Conservation (phyloP, 2,113 vertebrate species). For the Saimiri boliviensis region DNA sequence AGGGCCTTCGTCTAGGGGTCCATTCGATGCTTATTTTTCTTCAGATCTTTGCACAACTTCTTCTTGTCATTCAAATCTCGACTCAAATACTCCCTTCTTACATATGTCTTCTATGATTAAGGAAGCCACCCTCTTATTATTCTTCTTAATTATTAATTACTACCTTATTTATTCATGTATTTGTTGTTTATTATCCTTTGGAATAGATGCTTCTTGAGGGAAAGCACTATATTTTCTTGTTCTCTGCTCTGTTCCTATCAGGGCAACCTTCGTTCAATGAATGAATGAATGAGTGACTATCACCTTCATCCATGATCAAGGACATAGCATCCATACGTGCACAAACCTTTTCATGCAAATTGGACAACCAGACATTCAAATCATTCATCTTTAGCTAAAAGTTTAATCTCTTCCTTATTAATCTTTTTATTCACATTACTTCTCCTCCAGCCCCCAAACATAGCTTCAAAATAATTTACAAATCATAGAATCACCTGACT, state of each 20-base stretch:
- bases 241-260: neutral
- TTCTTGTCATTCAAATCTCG: neutral
- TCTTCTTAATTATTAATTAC: neutral
- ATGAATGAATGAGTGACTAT: neutral
- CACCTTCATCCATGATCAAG: neutral
- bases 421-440: neutral
- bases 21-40: neutral
- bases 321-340: neutral
- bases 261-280: neutral
- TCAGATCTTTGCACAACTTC: neutral
- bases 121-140: neutral
- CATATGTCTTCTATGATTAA: neutral
- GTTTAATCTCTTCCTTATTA: neutral
- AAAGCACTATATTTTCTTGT: neutral
- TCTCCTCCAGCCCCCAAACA: neutral
- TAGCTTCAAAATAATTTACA: neutral
- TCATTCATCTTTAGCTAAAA: neutral
- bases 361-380: neutral
- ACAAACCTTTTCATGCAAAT: neutral
- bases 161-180: neutral
- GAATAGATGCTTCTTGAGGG: neutral
- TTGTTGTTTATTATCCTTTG: neutral
- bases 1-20: neutral
- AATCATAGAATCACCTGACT: neutral
- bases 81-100: neutral